Evolutionary conservation across 2,888 invertebrate species (phyloP).

Genomic region (Caenorhabditis sp.): DNA sequence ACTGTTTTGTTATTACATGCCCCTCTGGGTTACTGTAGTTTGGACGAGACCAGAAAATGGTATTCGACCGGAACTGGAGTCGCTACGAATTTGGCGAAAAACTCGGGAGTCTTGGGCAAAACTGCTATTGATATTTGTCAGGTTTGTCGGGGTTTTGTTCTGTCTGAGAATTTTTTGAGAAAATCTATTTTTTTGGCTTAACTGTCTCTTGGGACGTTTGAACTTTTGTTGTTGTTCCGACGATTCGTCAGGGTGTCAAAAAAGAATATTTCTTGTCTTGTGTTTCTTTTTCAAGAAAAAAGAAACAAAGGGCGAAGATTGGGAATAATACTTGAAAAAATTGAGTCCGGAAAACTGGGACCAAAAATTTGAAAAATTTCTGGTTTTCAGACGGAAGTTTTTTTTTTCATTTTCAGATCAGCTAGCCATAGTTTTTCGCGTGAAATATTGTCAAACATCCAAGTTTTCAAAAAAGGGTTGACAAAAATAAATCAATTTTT

Average conservation of each 20-base stretch:
- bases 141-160: conserved; percentile 19
- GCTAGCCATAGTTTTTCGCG: too few species aligned
- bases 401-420: too few species aligned
- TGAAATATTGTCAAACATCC: too few species aligned
- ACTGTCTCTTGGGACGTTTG: neutral
- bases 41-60: conserved; percentile 16
- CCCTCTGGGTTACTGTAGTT: neutral
- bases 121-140: conserved; percentile 48
- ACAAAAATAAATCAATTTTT: too few species aligned
- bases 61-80: conserved; percentile 20
- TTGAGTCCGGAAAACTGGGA: neutral
- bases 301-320: neutral
- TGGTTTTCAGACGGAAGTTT: too few species aligned
- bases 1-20: neutral
- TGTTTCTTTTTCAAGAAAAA: neutral
- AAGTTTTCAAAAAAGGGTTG: too few species aligned
- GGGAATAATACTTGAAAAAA: neutral
- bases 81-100: neutral
- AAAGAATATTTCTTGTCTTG: neutral
- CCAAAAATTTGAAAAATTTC: too few species aligned
- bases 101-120: conserved; percentile 4
- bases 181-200: neutral
- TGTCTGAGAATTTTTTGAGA: conserved; percentile 4
- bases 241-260: neutral
- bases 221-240: neutral